These are phyloP conservation scores for Drosophila subquinaria DNA, from an alignment of 2,888 invertebrate species.

Conservation along the genomic window DNA sequence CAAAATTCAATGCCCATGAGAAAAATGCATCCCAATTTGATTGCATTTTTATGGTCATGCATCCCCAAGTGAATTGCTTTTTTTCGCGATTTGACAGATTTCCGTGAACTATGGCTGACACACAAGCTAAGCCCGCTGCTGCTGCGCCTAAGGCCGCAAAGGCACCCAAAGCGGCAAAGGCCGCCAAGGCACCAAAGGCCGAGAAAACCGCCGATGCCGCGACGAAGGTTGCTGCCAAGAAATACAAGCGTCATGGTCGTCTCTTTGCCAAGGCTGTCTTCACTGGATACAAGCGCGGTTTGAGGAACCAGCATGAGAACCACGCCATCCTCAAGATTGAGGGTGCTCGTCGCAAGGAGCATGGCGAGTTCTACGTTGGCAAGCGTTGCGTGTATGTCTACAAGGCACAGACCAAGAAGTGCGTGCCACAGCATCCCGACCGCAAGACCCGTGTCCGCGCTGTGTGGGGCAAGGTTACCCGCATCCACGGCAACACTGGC, in stretches of 20 bases:
- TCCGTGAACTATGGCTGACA: conserved; percentile 85
- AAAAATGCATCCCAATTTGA: conserved; percentile 50
- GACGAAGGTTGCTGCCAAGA: conserved; percentile 79
- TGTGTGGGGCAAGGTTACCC: conserved; percentile 99
- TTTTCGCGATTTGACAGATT: no score
- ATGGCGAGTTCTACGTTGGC: conserved; percentile 97
- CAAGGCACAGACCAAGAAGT: conserved; percentile 96
- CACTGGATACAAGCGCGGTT: conserved; percentile 97
- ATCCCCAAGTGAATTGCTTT: background rate
- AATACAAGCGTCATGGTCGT: conserved; percentile 90
- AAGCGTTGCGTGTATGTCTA: conserved; percentile 99
- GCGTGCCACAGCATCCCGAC: conserved; percentile 93
- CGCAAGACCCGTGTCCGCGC: conserved; percentile 95
- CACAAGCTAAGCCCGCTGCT: conserved; percentile 84
- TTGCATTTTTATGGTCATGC: conserved; percentile 51
- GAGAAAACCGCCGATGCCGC: conserved; percentile 80
- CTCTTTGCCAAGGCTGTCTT: conserved; percentile 99
- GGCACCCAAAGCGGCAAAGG: conserved; percentile 80
- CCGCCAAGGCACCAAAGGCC: conserved; percentile 78
- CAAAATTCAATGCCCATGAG: conserved; percentile 46
- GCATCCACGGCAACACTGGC: conserved; percentile 98
- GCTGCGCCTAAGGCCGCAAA: conserved; percentile 75
- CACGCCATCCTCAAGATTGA: conserved; percentile 98
- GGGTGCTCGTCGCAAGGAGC: conserved; percentile 92
- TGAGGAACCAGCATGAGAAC: conserved; percentile 98